Evolutionary conservation across 2,888 invertebrate species (phyloP).

Genomic region (Hoplodrina blanda): DNA sequence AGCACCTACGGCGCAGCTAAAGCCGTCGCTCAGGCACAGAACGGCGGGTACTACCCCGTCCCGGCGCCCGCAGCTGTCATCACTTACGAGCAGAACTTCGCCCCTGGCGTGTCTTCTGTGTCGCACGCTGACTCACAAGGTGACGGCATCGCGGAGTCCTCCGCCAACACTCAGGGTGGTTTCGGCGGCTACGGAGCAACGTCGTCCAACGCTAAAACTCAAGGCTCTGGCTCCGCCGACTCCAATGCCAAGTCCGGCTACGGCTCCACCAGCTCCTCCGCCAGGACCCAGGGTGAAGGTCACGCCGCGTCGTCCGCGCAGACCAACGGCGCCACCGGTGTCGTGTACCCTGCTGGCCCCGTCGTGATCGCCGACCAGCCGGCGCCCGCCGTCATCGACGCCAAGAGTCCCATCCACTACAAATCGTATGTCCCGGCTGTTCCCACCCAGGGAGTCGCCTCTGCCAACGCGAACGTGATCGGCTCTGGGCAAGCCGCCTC

Average conservation of each 20-base stretch:
- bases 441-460: constrained; percentile 65
- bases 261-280: constrained; percentile 74
- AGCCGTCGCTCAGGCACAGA: constrained; percentile 60
- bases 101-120: constrained; percentile 65
- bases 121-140: constrained; percentile 76
- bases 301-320: constrained; percentile 77
- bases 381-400: constrained; percentile 67
- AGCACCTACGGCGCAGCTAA: constrained; percentile 59
- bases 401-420: constrained; percentile 75
- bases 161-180: constrained; percentile 75
- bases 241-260: constrained; percentile 77
- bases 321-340: constrained; percentile 64
- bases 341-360: constrained; percentile 62
- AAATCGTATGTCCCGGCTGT: constrained; percentile 67
- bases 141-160: constrained; percentile 76
- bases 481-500: constrained; percentile 72
- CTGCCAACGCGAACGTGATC: constrained; percentile 77
- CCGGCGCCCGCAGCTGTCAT: constrained; percentile 80
- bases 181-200: constrained; percentile 72
- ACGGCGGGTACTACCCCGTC: constrained; percentile 75
- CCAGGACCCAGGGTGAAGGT: constrained; percentile 74
- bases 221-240: constrained; percentile 75
- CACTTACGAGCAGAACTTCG: constrained; percentile 82
- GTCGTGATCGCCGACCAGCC: constrained; percentile 55
- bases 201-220: constrained; percentile 77